Percentiles rank a stretch among this genome's conserved stretches.
phyloP scores from a whole-genome alignment of 2,113 vertebrate genomes.

The Colaptes auratus region DNA sequence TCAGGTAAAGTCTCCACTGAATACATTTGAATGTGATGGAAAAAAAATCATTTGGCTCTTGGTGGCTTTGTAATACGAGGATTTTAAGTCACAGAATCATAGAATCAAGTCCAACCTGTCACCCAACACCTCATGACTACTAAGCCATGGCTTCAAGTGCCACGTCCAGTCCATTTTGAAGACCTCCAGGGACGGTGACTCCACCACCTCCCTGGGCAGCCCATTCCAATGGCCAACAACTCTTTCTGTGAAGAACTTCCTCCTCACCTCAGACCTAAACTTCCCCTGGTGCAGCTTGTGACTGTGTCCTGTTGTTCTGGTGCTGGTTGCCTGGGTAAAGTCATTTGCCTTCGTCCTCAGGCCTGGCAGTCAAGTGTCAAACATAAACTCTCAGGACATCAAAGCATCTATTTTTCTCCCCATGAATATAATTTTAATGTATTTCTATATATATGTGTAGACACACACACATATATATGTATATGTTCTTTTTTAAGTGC shows the following conservation, averaged over 20 bases:
- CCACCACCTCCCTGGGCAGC: too few relatives aligned
- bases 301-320: too few relatives aligned
- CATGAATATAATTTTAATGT: neutral
- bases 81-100: neutral
- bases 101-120: too few relatives aligned
- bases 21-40: neutral
- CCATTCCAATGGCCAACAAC: too few relatives aligned
- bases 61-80: neutral
- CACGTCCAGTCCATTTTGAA: too few relatives aligned
- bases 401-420: neutral
- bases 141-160: too few relatives aligned
- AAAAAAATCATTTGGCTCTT: neutral
- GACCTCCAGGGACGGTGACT: too few relatives aligned
- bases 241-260: too few relatives aligned
- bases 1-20: neutral
- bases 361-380: neutral
- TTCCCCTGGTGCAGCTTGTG: too few relatives aligned
- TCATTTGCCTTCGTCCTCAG: neutral
- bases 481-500: neutral
- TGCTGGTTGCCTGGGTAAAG: too few relatives aligned
- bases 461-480: fast-evolving
- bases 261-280: too few relatives aligned
- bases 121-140: too few relatives aligned
- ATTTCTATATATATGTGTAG: fast-evolving
- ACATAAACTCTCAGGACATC: neutral